A percentile compares a stretch with the other conserved stretches of the same genome.
Evolutionary conservation across 2,797 vertebrate genomes (phyloP).

Genomic region (Melanotaenia trifasciata): DNA sequence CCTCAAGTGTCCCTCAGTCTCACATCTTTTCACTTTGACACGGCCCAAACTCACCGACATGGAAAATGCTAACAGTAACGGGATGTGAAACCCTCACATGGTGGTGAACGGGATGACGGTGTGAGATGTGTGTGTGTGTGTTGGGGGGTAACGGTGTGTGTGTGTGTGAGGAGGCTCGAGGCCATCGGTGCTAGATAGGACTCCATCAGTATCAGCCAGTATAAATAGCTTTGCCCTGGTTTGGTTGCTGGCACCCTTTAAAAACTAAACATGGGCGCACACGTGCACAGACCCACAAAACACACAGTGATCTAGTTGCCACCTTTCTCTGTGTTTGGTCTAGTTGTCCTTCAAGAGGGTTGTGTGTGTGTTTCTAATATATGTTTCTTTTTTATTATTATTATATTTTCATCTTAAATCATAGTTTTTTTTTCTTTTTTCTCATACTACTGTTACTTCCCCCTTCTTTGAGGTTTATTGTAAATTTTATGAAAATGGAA

Average conservation of each 20-base stretch:
- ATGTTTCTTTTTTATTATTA: not conserved
- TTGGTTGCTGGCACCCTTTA: conserved; percentile 68
- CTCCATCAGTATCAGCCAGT: conserved; percentile 55
- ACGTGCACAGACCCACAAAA: conserved; percentile 18
- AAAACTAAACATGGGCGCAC: conserved; percentile 29
- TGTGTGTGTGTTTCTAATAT: conserved; percentile 38
- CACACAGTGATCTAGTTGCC: conserved; percentile 62
- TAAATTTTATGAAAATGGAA: no score
- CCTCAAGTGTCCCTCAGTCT: conserved; percentile 39
- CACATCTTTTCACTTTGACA: conserved; percentile 32
- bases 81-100: conserved; percentile 32
- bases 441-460: no score
- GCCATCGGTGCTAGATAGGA: conserved; percentile 58
- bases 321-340: conserved; percentile 62
- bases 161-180: conserved; percentile 32
- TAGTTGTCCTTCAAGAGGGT: conserved; percentile 78
- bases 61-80: conserved; percentile 51
- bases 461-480: no score
- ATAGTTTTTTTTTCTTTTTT: not conserved
- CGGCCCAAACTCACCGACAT: conserved; percentile 30
- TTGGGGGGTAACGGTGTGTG: not conserved
- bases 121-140: conserved; percentile 22
- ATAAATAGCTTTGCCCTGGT: conserved; percentile 78
- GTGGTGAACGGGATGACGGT: conserved; percentile 32
- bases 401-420: not conserved